A percentile compares a stretch with the other conserved stretches of the same genome.
These are phyloP conservation scores for Drosophila elegans DNA, from an alignment of 1,140 invertebrate species.

Conservation along the genomic window DNA sequence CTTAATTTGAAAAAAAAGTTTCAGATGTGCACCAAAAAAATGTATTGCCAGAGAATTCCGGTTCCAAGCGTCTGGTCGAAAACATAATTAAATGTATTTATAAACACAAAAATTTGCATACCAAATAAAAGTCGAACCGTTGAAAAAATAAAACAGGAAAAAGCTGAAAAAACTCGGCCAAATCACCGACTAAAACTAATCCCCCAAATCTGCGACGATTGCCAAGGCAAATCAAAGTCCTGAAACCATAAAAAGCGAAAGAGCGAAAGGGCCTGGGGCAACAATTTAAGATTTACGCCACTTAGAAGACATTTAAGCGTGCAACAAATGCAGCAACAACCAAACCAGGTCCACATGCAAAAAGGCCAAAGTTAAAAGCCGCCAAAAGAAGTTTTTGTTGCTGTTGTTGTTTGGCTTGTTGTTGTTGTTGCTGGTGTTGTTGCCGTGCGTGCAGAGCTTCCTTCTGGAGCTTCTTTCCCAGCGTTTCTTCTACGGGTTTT, in stretches of 20 bases:
- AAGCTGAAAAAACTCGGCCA: constrained; percentile 21
- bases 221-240: constrained; percentile 54
- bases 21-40: background rate
- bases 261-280: constrained; percentile 51
- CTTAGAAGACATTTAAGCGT: constrained; percentile 75
- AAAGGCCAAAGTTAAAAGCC: constrained; percentile 53
- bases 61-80: constrained; percentile 1
- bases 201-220: constrained; percentile 61
- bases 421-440: constrained; percentile 25
- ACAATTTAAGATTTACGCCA: constrained; percentile 77
- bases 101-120: constrained; percentile 45
- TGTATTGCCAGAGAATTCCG: constrained; percentile 7
- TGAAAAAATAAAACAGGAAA: background rate
- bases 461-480: constrained; percentile 49
- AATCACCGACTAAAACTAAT: constrained; percentile 60
- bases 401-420: background rate
- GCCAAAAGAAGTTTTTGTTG: constrained; percentile 30
- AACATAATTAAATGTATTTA: constrained; percentile 25
- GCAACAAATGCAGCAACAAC: constrained; percentile 57
- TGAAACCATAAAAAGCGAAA: constrained; percentile 50
- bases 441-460: constrained; percentile 50
- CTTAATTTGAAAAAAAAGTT: background rate
- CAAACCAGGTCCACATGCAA: constrained; percentile 36
- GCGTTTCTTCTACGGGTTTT: constrained; percentile 13
- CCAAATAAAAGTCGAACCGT: constrained; percentile 14